phyloP scores from a whole-genome alignment of 2,113 vertebrate genomes.

The Vicugna pacos region DNA sequence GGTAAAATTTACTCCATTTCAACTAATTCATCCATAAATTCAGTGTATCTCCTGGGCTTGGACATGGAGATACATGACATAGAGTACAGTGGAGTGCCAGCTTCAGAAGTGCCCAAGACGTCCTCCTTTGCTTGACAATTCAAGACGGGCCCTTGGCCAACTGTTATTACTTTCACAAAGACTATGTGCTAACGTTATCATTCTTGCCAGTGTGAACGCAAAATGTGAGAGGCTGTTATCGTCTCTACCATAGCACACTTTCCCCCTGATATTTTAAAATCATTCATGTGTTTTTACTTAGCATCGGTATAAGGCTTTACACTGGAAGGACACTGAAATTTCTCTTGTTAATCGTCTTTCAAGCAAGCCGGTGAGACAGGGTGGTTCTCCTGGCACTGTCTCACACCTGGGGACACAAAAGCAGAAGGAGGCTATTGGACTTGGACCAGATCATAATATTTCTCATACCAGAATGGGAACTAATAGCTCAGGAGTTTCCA shows the following conservation, averaged over 20 bases:
- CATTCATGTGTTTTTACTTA: constrained; percentile 43
- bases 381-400: not conserved
- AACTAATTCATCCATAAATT: not conserved
- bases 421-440: not conserved
- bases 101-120: not conserved
- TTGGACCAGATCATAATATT: not conserved
- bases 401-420: not conserved
- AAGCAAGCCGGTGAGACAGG: not conserved
- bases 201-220: constrained; percentile 49
- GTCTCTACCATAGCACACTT: not conserved
- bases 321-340: not conserved
- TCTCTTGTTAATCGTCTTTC: constrained; percentile 34
- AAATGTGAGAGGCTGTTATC: not conserved
- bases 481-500: not conserved
- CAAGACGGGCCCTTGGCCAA: constrained; percentile 21
- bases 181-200: not conserved
- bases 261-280: not conserved
- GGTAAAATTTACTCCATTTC: constrained; percentile 50
- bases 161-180: constrained; percentile 27
- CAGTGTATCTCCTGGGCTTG: not conserved
- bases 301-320: not conserved
- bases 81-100: not conserved
- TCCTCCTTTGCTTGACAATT: not conserved
- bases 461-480: constrained; percentile 38
- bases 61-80: not conserved